Evolutionary conservation across 1,140 invertebrate genomes (phyloP).

Genomic region (Musca vetustissima): DNA sequence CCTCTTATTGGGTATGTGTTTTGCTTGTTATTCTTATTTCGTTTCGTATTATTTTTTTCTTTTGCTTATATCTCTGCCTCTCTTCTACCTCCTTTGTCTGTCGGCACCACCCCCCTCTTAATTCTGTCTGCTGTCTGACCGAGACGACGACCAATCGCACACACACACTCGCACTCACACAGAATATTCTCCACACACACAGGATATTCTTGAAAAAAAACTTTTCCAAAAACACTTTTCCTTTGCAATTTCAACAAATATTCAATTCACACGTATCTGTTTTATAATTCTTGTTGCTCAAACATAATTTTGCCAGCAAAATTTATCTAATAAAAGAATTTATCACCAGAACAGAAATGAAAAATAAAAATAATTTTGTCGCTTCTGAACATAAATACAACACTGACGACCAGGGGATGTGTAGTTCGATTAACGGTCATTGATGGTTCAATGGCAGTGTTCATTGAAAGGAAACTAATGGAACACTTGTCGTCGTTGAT

Average conservation of each 20-base stretch:
- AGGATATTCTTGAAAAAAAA: background rate
- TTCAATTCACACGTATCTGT: background rate
- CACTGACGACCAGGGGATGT: too few relatives aligned
- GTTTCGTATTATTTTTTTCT: too few relatives aligned
- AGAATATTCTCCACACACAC: too few relatives aligned
- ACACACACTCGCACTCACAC: too few relatives aligned
- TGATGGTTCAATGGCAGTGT: too few relatives aligned
- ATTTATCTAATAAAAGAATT: conserved; percentile 6
- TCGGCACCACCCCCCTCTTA: conserved; percentile 8
- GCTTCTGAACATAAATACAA: background rate
- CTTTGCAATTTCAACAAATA: background rate
- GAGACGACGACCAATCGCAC: too few relatives aligned
- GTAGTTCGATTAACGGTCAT: background rate
- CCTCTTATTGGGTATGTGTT: conserved; percentile 7
- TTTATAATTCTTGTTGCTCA: background rate
- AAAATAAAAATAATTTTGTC: conserved; percentile 23
- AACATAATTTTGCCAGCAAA: background rate
- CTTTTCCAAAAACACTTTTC: background rate
- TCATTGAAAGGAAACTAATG: too few relatives aligned
- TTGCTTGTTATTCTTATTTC: conserved; percentile 1
- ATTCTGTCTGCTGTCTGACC: conserved; percentile 7
- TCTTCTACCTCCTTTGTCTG: background rate
- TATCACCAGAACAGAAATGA: conserved; percentile 15
- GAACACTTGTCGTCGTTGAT: too few relatives aligned
- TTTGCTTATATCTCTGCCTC: background rate